Conservation (phyloP, 53 echinoderm and acorn worm species). For the Paelopatides confundens region DNA sequence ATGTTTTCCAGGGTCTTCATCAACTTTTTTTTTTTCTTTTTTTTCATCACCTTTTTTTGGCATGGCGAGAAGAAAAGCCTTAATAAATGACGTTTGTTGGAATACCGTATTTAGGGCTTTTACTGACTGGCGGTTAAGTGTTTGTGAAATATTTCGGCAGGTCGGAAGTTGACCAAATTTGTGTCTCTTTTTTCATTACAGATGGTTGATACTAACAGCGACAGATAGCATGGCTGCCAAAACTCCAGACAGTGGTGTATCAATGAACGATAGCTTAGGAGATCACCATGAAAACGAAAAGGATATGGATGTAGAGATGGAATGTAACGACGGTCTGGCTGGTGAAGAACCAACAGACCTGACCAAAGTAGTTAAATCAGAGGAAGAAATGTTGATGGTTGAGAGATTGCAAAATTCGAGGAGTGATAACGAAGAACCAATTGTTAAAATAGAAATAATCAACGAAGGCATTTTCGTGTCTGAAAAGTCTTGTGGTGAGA, state of each 20-base stretch:
- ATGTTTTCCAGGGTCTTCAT: slow-evolving; percentile 17
- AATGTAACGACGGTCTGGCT: slow-evolving; percentile 55
- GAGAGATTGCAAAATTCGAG: neutral
- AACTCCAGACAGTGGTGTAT: slow-evolving; percentile 48
- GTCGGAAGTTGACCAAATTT: no score
- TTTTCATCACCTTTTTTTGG: no score
- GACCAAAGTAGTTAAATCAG: slow-evolving; percentile 22
- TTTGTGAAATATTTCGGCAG: no score
- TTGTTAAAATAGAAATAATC: neutral
- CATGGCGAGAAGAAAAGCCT: no score
- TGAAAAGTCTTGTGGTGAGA: neutral
- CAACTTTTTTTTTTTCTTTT: neutral
- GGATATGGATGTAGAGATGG: slow-evolving; percentile 57
- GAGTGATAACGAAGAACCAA: neutral
- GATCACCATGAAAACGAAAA: slow-evolving; percentile 48
- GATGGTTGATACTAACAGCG: slow-evolving; percentile 23
- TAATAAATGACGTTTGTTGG: no score
- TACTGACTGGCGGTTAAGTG: no score
- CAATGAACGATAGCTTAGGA: slow-evolving; percentile 23
- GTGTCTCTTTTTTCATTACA: neutral
- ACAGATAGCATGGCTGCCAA: slow-evolving; percentile 32
- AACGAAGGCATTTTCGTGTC: neutral
- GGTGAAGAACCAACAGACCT: slow-evolving; percentile 39
- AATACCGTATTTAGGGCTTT: no score
- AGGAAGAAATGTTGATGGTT: neutral